Conservation (phyloP, 2,888 invertebrate species). For the Nephrocerus scutellatus region DNA sequence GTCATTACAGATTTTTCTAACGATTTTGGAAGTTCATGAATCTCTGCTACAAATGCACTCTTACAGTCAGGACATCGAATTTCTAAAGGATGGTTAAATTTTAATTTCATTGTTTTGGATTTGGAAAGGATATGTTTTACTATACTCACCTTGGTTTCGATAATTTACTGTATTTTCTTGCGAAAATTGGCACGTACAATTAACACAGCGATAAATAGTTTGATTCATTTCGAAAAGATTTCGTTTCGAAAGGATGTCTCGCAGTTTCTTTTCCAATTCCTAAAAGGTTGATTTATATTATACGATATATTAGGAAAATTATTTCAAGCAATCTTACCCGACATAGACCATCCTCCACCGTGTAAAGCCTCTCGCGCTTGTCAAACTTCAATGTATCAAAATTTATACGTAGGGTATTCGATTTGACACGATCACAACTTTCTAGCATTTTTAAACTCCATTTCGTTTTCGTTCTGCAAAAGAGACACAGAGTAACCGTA, state of each 20-base stretch:
- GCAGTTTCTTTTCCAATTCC: conserved; percentile 49
- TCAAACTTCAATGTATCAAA: conserved; percentile 58
- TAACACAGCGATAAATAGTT: conserved; percentile 54
- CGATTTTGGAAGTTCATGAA: conserved; percentile 33
- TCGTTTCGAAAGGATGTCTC: conserved; percentile 48
- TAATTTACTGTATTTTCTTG: conserved; percentile 44
- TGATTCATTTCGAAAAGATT: conserved; percentile 50
- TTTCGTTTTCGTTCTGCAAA: conserved; percentile 42
- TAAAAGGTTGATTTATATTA: conserved; percentile 24
- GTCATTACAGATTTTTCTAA: conserved; percentile 24
- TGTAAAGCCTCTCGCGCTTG: conserved; percentile 54
- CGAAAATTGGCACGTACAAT: conserved; percentile 57
- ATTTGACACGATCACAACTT: conserved; percentile 49
- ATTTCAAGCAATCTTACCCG: conserved; percentile 42
- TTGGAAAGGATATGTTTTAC: not conserved
- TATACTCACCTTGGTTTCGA: conserved; percentile 29
- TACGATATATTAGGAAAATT: not conserved
- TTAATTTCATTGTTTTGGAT: not conserved
- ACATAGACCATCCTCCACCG: conserved; percentile 52
- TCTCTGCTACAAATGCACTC: conserved; percentile 52
- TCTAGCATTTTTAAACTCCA: conserved; percentile 52
- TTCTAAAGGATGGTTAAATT: conserved; percentile 23
- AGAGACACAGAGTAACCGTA: too few species aligned
- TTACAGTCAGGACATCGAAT: conserved; percentile 54
- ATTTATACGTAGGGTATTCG: conserved; percentile 51